phyloP scores from a whole-genome alignment of 2,888 invertebrate genomes.

The Andrena haemorrhoa region DNA sequence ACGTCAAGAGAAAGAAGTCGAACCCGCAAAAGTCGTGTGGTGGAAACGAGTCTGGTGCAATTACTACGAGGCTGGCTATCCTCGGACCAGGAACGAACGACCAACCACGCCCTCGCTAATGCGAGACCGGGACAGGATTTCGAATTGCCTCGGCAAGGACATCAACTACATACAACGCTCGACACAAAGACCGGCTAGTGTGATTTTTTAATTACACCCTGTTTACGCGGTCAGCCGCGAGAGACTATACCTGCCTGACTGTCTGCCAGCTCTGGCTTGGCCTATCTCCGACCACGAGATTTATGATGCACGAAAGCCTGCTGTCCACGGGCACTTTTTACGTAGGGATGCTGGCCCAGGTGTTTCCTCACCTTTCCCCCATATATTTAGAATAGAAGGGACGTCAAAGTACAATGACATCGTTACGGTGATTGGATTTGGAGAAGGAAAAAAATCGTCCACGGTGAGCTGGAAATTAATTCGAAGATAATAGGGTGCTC shows the following conservation, averaged over 20 bases:
- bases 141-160: constrained; percentile 82
- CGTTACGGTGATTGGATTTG: too few species aligned
- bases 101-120: constrained; percentile 83
- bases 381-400: too few species aligned
- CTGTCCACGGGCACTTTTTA: not conserved
- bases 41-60: constrained; percentile 78
- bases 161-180: constrained; percentile 77
- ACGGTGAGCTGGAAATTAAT: too few species aligned
- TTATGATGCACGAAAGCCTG: constrained; percentile 20
- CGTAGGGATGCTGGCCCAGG: not conserved
- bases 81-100: constrained; percentile 75
- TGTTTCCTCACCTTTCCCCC: too few species aligned
- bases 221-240: constrained; percentile 72
- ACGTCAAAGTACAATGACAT: too few species aligned
- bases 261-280: constrained; percentile 9
- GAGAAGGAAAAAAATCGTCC: too few species aligned
- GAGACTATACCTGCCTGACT: constrained; percentile 27
- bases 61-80: constrained; percentile 75
- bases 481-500: too few species aligned
- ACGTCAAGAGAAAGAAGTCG: constrained; percentile 26
- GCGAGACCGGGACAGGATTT: constrained; percentile 80
- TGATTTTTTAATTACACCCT: constrained; percentile 77
- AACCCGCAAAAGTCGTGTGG: constrained; percentile 71
- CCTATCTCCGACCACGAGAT: constrained; percentile 45
- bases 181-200: constrained; percentile 75